phyloP scores from a whole-genome alignment of 2,113 vertebrate genomes.

The Seriola rivoliana region DNA sequence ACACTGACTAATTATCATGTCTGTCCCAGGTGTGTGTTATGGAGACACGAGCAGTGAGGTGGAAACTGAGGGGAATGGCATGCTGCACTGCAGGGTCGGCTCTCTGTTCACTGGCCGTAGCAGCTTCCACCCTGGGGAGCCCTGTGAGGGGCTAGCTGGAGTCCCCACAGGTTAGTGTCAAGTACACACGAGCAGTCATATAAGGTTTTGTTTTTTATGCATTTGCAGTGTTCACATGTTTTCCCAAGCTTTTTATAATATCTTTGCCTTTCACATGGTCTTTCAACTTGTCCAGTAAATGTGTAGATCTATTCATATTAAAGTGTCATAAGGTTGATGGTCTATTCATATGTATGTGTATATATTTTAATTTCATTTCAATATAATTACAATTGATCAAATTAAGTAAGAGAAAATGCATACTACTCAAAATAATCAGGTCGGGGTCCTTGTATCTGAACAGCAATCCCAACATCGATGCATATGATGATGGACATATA shows the following conservation, averaged over 20 bases:
- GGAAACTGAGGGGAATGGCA: conserved; percentile 80
- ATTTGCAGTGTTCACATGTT: not conserved
- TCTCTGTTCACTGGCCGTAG: conserved; percentile 83
- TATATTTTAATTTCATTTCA: no score
- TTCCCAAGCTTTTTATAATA: not conserved
- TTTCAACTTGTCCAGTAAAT: not conserved
- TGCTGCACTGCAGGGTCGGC: conserved; percentile 82
- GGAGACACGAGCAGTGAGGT: conserved; percentile 83
- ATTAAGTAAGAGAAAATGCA: no score
- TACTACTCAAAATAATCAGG: no score
- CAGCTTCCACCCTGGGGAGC: conserved; percentile 83
- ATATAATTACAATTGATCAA: no score
- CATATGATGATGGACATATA: no score
- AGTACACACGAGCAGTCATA: not conserved
- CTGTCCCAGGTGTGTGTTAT: conserved; percentile 83
- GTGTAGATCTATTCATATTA: not conserved
- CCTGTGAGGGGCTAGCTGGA: conserved; percentile 74
- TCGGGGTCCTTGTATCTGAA: no score
- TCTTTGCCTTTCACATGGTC: not conserved
- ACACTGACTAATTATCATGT: conserved; percentile 44
- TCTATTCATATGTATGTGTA: no score
- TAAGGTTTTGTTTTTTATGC: not conserved
- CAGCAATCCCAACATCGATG: no score
- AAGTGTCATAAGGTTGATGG: not conserved
- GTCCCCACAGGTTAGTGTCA: conserved; percentile 72